Base-by-base conservation (phyloP, 2,113 vertebrate genomes). In the Channa maculata region DNA sequence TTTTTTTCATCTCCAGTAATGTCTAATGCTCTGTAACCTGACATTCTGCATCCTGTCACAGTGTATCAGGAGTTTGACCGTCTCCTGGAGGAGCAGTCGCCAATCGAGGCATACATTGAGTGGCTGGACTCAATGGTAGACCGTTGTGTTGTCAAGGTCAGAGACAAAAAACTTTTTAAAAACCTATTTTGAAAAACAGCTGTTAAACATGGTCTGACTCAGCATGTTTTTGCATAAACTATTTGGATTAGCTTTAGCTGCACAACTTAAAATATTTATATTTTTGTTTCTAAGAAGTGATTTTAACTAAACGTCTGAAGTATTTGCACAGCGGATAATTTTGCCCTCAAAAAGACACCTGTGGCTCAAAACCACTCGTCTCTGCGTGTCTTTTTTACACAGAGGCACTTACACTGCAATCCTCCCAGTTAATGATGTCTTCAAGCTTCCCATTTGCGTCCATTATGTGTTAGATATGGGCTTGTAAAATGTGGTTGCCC, bases 81-180 rank as follows among this genome's bases (percentile, higher is more conserved):
- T 73, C 94, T 99, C 6, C 74, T 99, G 80, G 98, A 99, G 87
- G 98, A 99, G 79, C 98, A 99, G 86, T 98, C 97, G 8, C 97
- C 97, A 14, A 99, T 99, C 0, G 98, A 99, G 89, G 96, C 97
- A 0, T 99, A 99, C 89, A 96, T 98, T 0, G 98, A 99, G 84
- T 99, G 98, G 98, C 91, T 99, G 93, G 98, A 99, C 89, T 96
- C 97, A 65, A 99, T 99, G 98, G 98, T 97, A 91, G 97, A 99
- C 90, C 96, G 97, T 84, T 99, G 98, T 34, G 98, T 99, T 11
- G 96, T 99, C 68, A 98, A 97, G 96, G 98, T 99, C 80, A 93
- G 97, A 94, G 66, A 58, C 43, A 37, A 36, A 13, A 53, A 10
- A 12, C 15, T 24, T 41, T 41, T 58, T 50, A 24, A 24, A 41